phyloP scores from a whole-genome alignment of 2,888 invertebrate genomes.

The Tenthredo livida region DNA sequence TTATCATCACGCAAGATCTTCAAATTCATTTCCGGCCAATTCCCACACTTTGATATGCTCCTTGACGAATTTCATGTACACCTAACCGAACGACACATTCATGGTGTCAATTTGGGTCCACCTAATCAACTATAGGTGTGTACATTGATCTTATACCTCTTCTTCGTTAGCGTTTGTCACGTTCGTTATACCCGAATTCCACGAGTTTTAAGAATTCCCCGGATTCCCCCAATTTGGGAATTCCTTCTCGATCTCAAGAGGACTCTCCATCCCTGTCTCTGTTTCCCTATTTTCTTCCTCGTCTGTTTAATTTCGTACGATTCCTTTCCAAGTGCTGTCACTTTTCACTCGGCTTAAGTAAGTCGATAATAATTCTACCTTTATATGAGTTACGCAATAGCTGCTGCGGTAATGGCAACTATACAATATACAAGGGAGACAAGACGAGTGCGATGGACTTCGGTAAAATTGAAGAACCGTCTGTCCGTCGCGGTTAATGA shows the following conservation, averaged over 20 bases:
- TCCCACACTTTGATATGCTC: neutral
- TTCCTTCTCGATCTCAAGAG: neutral
- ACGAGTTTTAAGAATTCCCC: neutral
- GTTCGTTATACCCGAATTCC: slow-evolving; percentile 43
- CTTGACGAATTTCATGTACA: neutral
- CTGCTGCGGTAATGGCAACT: neutral
- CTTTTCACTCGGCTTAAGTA: neutral
- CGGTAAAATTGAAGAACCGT: slow-evolving; percentile 47
- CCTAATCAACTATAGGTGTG: neutral
- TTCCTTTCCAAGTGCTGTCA: neutral
- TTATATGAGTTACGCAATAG: neutral
- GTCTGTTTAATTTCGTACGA: neutral
- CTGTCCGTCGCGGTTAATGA: slow-evolving; percentile 38
- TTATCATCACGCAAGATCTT: neutral
- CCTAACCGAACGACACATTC: neutral
- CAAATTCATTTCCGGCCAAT: neutral
- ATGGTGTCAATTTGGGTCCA: slow-evolving; percentile 22
- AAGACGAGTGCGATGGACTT: slow-evolving; percentile 15
- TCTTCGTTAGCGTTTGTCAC: slow-evolving; percentile 46
- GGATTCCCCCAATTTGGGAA: slow-evolving; percentile 36
- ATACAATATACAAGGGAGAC: neutral
- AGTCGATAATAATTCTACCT: neutral
- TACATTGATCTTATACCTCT: slow-evolving; percentile 8
- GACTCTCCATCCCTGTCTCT: neutral
- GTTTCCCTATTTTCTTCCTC: neutral